Conservation (phyloP, 2,797 vertebrate genomes). For the Hylomyscus alleni region DNA sequence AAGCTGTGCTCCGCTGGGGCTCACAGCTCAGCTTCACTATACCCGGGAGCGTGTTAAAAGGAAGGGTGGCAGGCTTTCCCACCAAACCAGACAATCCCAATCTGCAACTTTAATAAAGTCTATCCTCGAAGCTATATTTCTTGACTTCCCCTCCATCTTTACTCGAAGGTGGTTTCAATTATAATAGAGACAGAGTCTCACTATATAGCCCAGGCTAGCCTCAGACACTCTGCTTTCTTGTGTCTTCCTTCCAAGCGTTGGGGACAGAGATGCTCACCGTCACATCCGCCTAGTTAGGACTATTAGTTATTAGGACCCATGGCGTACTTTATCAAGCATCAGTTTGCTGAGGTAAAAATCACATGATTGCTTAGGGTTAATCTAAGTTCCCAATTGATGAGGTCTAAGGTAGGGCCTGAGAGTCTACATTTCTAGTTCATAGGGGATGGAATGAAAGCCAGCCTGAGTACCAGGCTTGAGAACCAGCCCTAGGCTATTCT, state of each 20-base stretch:
- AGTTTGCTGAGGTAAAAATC: not conserved
- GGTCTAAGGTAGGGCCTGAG: not conserved
- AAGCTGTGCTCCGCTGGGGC: not conserved
- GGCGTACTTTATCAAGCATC: not conserved
- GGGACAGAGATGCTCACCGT: not conserved
- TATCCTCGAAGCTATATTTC: not conserved
- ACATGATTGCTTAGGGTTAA: not conserved
- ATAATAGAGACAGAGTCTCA: not conserved
- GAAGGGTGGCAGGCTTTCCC: not conserved
- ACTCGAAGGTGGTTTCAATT: not conserved
- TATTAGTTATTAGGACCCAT: not conserved
- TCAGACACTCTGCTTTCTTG: not conserved
- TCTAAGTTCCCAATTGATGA: not conserved
- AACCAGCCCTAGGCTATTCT: not conserved
- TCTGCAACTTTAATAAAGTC: constrained; percentile 1
- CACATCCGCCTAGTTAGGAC: not conserved
- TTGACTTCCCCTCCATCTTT: not conserved
- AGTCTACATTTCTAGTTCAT: not conserved
- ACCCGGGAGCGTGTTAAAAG: not conserved
- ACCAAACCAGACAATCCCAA: not conserved
- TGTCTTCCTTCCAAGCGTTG: not conserved
- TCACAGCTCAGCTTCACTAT: not conserved
- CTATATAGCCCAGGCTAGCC: not conserved
- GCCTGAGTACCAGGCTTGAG: not conserved
- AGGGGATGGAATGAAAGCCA: not conserved